Conservation (phyloP, 2,113 vertebrate species). For the Archilochus colubris region DNA sequence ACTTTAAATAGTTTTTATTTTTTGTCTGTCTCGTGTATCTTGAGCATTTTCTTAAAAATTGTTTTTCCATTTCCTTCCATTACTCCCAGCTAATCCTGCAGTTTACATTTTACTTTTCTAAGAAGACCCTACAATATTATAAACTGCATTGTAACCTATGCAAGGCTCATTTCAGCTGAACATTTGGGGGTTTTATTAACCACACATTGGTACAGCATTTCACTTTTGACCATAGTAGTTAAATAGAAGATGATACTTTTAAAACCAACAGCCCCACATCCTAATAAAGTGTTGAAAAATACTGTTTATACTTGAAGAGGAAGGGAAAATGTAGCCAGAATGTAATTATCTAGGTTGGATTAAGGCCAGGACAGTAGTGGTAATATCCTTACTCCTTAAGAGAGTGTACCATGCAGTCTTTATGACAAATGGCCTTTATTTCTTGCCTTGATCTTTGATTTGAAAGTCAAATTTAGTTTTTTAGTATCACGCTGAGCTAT, state of each 20-base stretch:
- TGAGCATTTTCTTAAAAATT: background rate
- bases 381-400: background rate
- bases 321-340: background rate
- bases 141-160: background rate
- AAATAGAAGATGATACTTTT: background rate
- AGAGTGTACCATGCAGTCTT: background rate
- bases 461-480: background rate
- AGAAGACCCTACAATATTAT: background rate
- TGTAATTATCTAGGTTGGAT: background rate
- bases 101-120: background rate
- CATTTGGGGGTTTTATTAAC: background rate
- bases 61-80: background rate
- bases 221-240: background rate
- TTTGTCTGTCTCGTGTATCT: background rate
- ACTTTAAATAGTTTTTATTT: background rate
- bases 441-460: conserved; percentile 19
- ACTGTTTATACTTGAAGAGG: background rate
- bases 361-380: background rate
- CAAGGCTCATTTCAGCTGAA: background rate
- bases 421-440: conserved; percentile 28
- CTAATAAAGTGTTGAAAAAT: conserved; percentile 24
- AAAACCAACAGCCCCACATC: background rate
- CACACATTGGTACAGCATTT: background rate
- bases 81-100: background rate
- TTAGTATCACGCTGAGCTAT: background rate